Evolutionary conservation across 2,797 vertebrate species (phyloP), one percentile per base, ranked within the genome.

Genomic region (Pristis pectinata): DNA sequence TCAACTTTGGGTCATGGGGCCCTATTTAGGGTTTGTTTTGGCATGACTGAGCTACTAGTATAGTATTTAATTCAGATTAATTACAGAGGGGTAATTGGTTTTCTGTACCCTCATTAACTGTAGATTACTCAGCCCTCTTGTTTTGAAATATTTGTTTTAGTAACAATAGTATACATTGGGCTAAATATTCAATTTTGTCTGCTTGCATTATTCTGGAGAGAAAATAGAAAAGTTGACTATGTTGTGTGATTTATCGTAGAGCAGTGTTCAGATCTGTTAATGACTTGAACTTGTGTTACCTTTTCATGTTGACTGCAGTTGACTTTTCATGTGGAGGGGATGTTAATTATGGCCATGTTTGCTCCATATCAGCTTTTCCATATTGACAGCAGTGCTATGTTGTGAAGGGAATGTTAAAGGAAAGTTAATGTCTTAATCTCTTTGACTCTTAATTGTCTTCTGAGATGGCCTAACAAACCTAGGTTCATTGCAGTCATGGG

Each of bases 1-100:
- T 92, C 87, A 92, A 37, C 59, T 92, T 64, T 41, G 22, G 61
- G 87, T 92, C 87, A 92, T 67, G 87, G 22, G 87, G 87, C 87
- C 87, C 87, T 41, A 30, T 56, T 89, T 92, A 61, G 87, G 59
- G n/a, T 61, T 92, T 92, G 59, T n/a, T 92, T 92, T 92, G 59
- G 87, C 87, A 92, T 41, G 59, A 8, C 34, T 41, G 59, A 92
- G n/a, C n/a, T 92, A 61, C 34, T 67, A 64, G 87, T 30, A 37
- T 67, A 37, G 87, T 64, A 67, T 92, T 87, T 92, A 56, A 64
- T 92, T 64, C 61, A 67, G 87, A 92, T 64, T 92, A 67, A 92
- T 64, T 91, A 64, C 53, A 91, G 30, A n/a, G n/a, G 87, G 34
- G 37, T 91, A 91, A 91, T 92, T 67, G 61, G 82, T 92, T 67